Conservation (phyloP, 2,113 vertebrate genomes). For the Excalfactoria chinensis region DNA sequence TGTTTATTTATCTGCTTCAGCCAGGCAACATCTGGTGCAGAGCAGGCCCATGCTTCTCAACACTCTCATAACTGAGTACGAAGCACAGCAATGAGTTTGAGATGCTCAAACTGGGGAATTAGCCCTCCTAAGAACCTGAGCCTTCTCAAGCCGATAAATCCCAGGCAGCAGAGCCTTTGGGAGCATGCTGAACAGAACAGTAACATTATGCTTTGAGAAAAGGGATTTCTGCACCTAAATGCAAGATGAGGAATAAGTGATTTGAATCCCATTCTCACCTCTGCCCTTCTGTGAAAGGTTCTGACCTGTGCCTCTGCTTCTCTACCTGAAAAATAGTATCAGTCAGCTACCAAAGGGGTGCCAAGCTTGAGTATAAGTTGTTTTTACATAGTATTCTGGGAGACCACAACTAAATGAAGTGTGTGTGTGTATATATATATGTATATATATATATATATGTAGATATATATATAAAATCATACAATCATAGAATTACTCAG, state of each 20-base stretch:
- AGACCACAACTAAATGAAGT: not conserved
- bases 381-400: not conserved
- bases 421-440: not conserved
- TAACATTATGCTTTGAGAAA: not conserved
- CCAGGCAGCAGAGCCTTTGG: not conserved
- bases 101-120: not conserved
- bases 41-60: not conserved
- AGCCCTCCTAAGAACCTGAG: not conserved
- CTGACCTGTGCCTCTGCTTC: not conserved
- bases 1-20: constrained; percentile 28
- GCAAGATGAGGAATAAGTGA: not conserved
- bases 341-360: not conserved
- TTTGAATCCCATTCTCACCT: not conserved
- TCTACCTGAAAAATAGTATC: not conserved
- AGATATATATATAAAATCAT: too few species aligned
- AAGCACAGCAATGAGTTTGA: not conserved
- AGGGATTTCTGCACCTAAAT: not conserved
- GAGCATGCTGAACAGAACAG: not conserved
- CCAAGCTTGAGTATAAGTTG: not conserved
- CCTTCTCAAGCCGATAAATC: not conserved
- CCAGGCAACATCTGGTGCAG: not conserved
- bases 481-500: too few species aligned
- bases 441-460: not conserved
- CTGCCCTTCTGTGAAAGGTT: not conserved
- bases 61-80: not conserved